Conservation (phyloP, 2,888 invertebrate genomes). For the Colletes collaris region DNA sequence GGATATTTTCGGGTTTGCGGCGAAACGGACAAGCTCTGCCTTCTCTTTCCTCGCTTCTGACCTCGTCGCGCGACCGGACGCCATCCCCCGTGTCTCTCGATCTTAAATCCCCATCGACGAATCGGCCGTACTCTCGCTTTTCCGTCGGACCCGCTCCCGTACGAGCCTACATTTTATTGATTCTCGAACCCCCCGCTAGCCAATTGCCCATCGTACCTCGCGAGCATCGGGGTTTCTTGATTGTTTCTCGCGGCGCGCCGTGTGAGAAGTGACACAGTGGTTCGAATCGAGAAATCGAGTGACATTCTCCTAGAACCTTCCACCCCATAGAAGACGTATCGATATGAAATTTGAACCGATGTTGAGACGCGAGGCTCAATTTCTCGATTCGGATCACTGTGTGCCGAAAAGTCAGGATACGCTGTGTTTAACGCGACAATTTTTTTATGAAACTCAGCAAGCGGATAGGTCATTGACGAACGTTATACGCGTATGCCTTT, state of each 20-base stretch:
- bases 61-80: conserved; percentile 34
- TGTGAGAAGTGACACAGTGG: not conserved
- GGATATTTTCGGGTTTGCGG: conserved; percentile 82
- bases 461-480: too few relatives aligned
- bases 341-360: too few relatives aligned
- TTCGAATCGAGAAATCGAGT: not conserved
- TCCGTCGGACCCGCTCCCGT: not conserved
- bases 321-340: too few relatives aligned
- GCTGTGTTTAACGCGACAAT: too few relatives aligned
- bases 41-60: conserved; percentile 43
- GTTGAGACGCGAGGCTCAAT: too few relatives aligned
- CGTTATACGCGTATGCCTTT: too few relatives aligned
- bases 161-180: conserved; percentile 32
- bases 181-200: not conserved
- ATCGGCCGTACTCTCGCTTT: not conserved
- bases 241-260: not conserved
- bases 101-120: not conserved
- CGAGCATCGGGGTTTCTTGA: not conserved
- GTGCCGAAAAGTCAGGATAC: too few relatives aligned
- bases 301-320: too few relatives aligned
- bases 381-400: too few relatives aligned
- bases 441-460: too few relatives aligned
- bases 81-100: conserved; percentile 19
- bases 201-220: not conserved
- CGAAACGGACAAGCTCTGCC: conserved; percentile 60